Evolutionary conservation across 2,888 invertebrate species (phyloP).

Genomic region (Steinernema carpocapsae): DNA sequence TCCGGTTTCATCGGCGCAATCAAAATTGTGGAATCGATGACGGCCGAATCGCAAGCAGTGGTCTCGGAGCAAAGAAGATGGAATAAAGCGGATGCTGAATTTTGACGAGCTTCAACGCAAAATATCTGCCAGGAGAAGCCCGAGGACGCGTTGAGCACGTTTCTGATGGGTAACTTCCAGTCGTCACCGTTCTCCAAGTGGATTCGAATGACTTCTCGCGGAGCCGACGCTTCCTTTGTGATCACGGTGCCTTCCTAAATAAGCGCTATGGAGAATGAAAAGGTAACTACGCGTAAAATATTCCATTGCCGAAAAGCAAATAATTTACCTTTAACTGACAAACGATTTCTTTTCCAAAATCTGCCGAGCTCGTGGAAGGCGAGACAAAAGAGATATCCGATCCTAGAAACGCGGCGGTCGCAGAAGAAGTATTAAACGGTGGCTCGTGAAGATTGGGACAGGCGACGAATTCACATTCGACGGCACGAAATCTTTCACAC

Average conservation of each 20-base stretch:
- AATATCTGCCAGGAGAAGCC: background rate
- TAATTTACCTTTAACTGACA: constrained; percentile 3
- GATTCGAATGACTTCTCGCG: background rate
- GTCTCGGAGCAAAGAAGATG: background rate
- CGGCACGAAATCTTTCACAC: constrained; percentile 51
- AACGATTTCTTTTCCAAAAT: constrained; percentile 23
- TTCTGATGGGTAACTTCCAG: constrained; percentile 10
- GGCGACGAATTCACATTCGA: constrained; percentile 56
- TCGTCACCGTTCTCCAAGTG: background rate
- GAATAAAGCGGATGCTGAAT: background rate
- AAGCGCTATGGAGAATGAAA: background rate
- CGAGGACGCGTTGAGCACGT: background rate
- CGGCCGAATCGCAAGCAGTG: background rate
- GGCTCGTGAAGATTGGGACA: constrained; percentile 57
- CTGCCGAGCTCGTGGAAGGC: constrained; percentile 35
- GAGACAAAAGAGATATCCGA: constrained; percentile 4
- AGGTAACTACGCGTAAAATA: no score
- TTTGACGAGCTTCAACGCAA: background rate
- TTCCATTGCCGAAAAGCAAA: no score
- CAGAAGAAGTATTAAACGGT: constrained; percentile 45
- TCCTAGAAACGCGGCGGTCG: constrained; percentile 9
- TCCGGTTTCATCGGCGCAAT: constrained; percentile 10
- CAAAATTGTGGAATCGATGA: background rate
- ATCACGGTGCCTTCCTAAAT: constrained; percentile 17
- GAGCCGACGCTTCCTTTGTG: background rate